These are phyloP conservation scores for Stenodera caucasica DNA, from an alignment of 2,888 invertebrate genomes.

Conservation along the genomic window DNA sequence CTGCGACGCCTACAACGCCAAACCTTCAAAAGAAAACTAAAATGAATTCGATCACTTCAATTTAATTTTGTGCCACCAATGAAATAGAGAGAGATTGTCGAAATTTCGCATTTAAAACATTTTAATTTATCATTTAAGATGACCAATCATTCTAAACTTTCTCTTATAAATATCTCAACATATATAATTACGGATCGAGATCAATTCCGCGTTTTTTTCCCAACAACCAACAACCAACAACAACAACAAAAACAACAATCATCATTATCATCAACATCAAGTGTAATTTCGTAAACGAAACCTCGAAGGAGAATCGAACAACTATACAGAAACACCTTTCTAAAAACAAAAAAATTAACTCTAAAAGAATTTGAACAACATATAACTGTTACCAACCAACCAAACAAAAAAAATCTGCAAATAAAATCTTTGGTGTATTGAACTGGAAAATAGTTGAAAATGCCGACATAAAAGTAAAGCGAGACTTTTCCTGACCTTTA, in stretches of 20 bases:
- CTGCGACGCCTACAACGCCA: constrained; percentile 15
- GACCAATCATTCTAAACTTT: background rate
- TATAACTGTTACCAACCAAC: too few species aligned
- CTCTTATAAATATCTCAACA: background rate
- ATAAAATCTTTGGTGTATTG: constrained; percentile 32
- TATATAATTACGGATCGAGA: constrained; percentile 4
- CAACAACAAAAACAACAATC: background rate
- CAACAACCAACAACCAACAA: background rate
- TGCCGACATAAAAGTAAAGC: constrained; percentile 22
- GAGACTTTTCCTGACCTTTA: constrained; percentile 25
- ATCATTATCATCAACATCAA: constrained; percentile 3
- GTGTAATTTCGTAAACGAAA: constrained; percentile 4
- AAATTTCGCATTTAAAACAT: background rate
- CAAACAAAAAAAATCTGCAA: too few species aligned
- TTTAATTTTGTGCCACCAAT: background rate
- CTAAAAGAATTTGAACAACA: background rate
- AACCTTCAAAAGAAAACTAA: background rate
- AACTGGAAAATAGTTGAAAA: constrained; percentile 26
- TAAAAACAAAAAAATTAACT: background rate
- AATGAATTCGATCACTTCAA: background rate
- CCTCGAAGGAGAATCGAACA: constrained; percentile 5
- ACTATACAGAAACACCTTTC: constrained; percentile 5
- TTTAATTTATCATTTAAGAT: background rate
- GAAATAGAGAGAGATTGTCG: background rate
- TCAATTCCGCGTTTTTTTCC: background rate